Base-by-base conservation (phyloP, 2,888 invertebrate species). In the Ellobium chinense region DNA sequence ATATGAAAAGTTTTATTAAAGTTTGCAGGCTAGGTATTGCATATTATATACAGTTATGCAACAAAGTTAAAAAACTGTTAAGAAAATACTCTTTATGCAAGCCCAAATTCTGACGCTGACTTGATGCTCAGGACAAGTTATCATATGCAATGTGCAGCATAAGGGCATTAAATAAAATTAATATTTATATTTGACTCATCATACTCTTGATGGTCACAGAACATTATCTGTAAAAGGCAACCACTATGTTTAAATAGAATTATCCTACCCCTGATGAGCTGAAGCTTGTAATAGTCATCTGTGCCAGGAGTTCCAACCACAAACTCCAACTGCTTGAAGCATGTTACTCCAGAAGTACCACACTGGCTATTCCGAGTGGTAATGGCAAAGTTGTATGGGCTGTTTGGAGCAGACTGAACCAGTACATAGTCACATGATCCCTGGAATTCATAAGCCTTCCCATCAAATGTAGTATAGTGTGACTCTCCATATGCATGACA, bases 401-500 rank as follows among this genome's bases (percentile, higher is more conserved):
- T 88, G 31, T 63, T 82, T 29, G 82, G 81, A n/a, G 84, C 83
- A 7, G 88, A 89, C 84, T 88, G 97, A 0, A 96, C 95, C 75
- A 98, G 94, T 18, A 97, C 95, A 87, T 98, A 98, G 82, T 96
- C 96, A 91, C 98, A 98, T 81, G 96, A 95, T 0, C 98, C 98
- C 66, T 97, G 97, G 93, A 97, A 98, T 91, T 97, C 97, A 91
- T 95, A 98, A 78, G 95, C 94, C 3, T 95, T 95, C 0, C 96
- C 96, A 93, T 98, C 98, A 92, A 97, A 98, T 0, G 97, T 97
- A 87, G 95, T 95, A 91, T 96, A 96, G 93, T 98, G 98, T 0
- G 97, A 97, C 92, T 97, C 97, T 1, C 98, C 98, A 96, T 97
- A 97, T 0, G 96, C 96, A 24, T 95, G 94, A 91, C 98, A 98